Percentiles rank a stretch among this genome's conserved stretches.
phyloP scores from a whole-genome alignment of 30 jellyfish, hydroid and myxozoan genomes.

The Nemopilema nomurai region DNA sequence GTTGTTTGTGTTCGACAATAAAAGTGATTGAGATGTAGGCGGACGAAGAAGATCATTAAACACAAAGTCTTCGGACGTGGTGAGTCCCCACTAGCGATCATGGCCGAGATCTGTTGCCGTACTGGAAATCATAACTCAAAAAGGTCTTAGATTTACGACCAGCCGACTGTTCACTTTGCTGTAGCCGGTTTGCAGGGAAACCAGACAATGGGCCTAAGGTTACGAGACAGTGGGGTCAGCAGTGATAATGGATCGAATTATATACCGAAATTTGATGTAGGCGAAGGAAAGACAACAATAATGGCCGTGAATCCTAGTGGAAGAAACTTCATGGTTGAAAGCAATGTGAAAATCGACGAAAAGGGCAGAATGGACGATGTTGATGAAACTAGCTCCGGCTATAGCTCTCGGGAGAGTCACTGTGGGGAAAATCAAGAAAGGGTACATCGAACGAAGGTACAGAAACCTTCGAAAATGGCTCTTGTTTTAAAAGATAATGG shows the following conservation, averaged over 20 bases:
- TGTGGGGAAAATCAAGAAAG: conserved; percentile 30
- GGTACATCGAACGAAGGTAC: conserved; percentile 11
- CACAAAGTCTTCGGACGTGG: neutral
- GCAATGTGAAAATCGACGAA: conserved; percentile 17
- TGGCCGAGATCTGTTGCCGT: neutral
- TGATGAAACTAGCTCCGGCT: conserved; percentile 77
- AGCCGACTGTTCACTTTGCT: neutral
- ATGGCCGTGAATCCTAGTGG: conserved; percentile 36
- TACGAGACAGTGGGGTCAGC: conserved; percentile 23
- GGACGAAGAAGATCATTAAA: neutral
- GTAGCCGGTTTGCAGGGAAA: neutral
- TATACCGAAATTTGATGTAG: conserved; percentile 1
- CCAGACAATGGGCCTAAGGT: conserved; percentile 61
- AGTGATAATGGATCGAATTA: neutral
- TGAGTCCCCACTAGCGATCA: neutral
- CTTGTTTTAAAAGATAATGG: conserved; percentile 7
- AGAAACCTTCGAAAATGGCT: conserved; percentile 7
- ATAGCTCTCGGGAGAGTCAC: conserved; percentile 72
- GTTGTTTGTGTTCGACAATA: conserved; percentile 12
- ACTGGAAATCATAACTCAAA: neutral
- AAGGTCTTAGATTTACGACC: neutral
- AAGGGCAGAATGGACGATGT: conserved; percentile 30
- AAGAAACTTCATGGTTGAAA: conserved; percentile 20
- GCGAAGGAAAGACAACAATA: conserved; percentile 28
- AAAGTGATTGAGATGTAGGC: neutral